Base-by-base conservation (phyloP, 2,113 vertebrate genomes). In the Oreocharis arfaki region DNA sequence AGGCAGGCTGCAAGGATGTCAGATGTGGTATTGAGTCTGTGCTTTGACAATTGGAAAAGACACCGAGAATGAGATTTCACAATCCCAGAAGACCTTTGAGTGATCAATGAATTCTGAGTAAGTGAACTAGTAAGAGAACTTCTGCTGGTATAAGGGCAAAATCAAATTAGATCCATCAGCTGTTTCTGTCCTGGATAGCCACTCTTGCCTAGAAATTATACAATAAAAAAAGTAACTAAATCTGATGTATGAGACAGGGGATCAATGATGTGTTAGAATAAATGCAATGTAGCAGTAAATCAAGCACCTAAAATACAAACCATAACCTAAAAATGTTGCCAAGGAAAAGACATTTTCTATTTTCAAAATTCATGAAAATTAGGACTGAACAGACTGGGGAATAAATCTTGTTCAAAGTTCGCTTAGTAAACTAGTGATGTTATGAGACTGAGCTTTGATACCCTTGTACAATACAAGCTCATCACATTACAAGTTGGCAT, bases 91-190 rank as follows among this genome's bases (percentile, higher is more conserved):
- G 92, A 77, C 78, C 89, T 78, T 60, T 11, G 61, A 94, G 61
- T 81, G 95, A 95, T 94, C 86, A 86, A 86, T 97, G 91, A 92
- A 91, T 96, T 96, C 90, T 80, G 80, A 93, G 68, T 83, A 92
- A 93, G 81, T 97, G 87, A 97, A 96, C 86, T 96, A 90, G 89
- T 94, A 94, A 95, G 67, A 68, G 76, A 95, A 90, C 86, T 90
- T 95, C 91, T 97, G 94, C 85, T 53, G 69, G 73, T 67, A 94
- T 95, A 95, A 95, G 64, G 88, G 80, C 69, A 84, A 96, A 95
- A 94, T 95, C 87, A 87, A 88, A 94, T 92, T 95, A 96, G 95
- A 96, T 68, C 89, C 91, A 89, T 93, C 94, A 95, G 73, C 61
- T 60, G 42, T 90, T 86, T 93, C 89, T 95, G 89, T 93, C 83